These are phyloP conservation scores for Eustalomyia histrio DNA, from an alignment of 2,888 invertebrate genomes.

Conservation along the genomic window DNA sequence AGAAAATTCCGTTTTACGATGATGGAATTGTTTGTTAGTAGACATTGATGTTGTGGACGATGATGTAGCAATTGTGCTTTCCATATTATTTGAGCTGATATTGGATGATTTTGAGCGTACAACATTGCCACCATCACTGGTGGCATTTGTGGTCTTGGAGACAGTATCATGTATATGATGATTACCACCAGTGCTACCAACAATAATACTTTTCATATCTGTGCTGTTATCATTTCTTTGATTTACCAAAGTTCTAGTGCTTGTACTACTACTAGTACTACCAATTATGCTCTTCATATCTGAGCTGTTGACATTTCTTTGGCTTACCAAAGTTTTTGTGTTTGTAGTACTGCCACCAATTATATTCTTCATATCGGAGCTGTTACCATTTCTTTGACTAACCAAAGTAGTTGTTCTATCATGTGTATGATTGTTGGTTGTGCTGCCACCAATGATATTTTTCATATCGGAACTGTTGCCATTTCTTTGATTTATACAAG, in stretches of 20 bases:
- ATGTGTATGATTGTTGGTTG: neutral
- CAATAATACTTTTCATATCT: constrained; percentile 12
- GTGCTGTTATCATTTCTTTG: neutral
- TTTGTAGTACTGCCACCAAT: constrained; percentile 21
- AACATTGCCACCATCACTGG: constrained; percentile 21
- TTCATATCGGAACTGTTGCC: constrained; percentile 33
- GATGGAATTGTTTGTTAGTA: constrained; percentile 80
- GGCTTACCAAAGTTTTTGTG: neutral
- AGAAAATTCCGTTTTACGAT: constrained; percentile 87
- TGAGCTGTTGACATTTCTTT: constrained; percentile 33
- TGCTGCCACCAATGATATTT: constrained; percentile 2
- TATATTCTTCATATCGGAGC: constrained; percentile 26
- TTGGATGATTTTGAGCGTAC: constrained; percentile 30
- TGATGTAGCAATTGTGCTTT: constrained; percentile 49
- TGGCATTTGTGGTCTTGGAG: constrained; percentile 2
- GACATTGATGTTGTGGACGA: constrained; percentile 65
- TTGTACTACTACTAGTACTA: neutral
- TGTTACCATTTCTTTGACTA: constrained; percentile 55
- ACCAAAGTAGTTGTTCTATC: constrained; percentile 15
- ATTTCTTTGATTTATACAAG: constrained; percentile 20
- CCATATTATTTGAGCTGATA: constrained; percentile 40
- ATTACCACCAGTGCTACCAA: neutral
- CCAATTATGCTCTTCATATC: constrained; percentile 4
- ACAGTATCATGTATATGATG: constrained; percentile 19
- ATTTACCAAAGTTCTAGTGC: neutral